Percentiles rank a stretch among this genome's conserved stretches.
Evolutionary conservation across 1,140 invertebrate species (phyloP).

Genomic region (Solenopsis fugax): DNA sequence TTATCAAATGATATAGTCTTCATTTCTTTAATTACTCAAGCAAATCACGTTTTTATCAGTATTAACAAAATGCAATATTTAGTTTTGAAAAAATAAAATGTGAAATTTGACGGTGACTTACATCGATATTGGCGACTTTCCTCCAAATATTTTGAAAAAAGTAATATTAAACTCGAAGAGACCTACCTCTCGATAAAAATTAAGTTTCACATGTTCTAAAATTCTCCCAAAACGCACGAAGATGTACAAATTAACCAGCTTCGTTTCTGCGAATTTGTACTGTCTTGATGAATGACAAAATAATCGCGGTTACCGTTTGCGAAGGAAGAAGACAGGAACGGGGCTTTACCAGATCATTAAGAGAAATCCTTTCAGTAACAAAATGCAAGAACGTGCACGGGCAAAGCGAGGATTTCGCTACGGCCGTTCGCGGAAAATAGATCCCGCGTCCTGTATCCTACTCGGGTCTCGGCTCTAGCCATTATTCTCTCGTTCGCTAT

Average conservation of each 20-base stretch:
- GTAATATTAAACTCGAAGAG: background rate
- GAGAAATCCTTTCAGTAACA: slow-evolving; percentile 42
- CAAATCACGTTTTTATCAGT: too few relatives aligned
- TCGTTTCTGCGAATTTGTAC: background rate
- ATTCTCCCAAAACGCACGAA: background rate
- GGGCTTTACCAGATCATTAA: slow-evolving; percentile 34
- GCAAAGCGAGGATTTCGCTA: slow-evolving; percentile 55
- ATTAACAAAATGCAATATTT: too few relatives aligned
- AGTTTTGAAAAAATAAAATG: too few relatives aligned
- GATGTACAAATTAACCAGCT: background rate
- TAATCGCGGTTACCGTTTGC: background rate
- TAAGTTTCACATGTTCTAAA: background rate
- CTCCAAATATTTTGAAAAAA: too few relatives aligned
- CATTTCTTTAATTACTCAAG: too few relatives aligned
- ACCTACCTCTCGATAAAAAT: background rate
- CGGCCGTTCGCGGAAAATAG: background rate
- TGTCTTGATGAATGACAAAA: slow-evolving; percentile 14
- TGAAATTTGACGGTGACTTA: too few relatives aligned
- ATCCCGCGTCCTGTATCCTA: slow-evolving; percentile 54
- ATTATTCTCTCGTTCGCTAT: slow-evolving; percentile 60
- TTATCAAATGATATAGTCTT: too few relatives aligned
- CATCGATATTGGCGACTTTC: too few relatives aligned
- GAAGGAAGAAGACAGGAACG: background rate
- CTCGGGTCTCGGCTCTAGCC: slow-evolving; percentile 45
- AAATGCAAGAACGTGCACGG: slow-evolving; percentile 57